Base-by-base conservation (phyloP, 92 coral and sea anemone species). In the Porites rus region DNA sequence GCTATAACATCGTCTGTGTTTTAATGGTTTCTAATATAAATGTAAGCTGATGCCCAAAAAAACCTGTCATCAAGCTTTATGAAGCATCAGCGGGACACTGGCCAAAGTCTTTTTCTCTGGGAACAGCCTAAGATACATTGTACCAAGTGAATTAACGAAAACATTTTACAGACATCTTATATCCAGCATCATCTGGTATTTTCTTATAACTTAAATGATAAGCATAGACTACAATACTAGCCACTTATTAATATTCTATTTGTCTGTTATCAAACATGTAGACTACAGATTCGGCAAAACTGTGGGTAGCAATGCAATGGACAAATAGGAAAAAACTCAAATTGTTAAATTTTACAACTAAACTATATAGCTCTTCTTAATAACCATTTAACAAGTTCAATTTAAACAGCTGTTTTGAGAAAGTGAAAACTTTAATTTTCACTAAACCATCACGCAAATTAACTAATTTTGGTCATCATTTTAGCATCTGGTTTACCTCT, bases 391-490 rank as follows among this genome's bases (percentile, higher is more conserved):
- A 80, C 28, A 52, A 52, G 58, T 60, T 46, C 46, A 58, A 54
- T 81, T 69, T 60, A 59, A 70, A 71, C 86, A 81, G 86, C 86
- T 81, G 86, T 64, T 71, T 18, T 13, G 28, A 3, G 54, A 52
- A 52, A 50, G 21, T n/a, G 38, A 81, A 17, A 74, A 70, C 51
- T 70, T 70, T 16, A 70, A 70, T 12, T 12, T 70, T 70, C 13
- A 70, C 75, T 70, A 28, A 69, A 50, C 38, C 3, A 11, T 69
- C 20, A 24, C 13, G 13, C 12, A 66, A 14, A 8, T 6, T 19
- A 72, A 18, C 12, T 43, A 28, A 72, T 72, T 14, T 72, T 62
- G 19, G 6, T 62, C n/a, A 43, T 70, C 54, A 70, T 51, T 38
- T 56, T 8, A 56, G 4, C 13, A 10, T 13, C 14, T 10, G 60